phyloP scores from a whole-genome alignment of 2,797 vertebrate genomes.

The Carcharodon carcharias region DNA sequence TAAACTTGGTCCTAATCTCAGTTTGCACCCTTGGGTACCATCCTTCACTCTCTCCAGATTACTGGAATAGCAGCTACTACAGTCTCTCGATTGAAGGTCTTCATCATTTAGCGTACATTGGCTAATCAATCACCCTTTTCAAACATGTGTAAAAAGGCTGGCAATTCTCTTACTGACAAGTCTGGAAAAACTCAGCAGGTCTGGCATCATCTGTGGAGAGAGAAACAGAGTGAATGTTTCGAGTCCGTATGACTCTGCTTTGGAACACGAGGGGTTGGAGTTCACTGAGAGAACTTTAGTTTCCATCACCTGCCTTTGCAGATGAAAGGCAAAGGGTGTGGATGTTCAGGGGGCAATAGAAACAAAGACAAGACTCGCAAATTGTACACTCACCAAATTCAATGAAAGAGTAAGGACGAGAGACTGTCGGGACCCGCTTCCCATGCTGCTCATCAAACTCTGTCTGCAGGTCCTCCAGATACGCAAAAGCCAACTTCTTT shows the following conservation, averaged over 20 bases:
- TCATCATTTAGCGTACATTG: background rate
- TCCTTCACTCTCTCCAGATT: background rate
- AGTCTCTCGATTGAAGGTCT: background rate
- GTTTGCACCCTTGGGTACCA: background rate
- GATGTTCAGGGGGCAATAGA: background rate
- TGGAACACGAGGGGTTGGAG: no score
- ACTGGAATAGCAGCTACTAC: background rate
- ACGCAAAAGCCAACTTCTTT: slow-evolving; percentile 93
- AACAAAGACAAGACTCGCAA: background rate
- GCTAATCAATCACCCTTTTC: background rate
- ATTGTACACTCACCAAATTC: slow-evolving; percentile 78
- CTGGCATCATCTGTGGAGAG: no score
- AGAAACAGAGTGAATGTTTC: no score
- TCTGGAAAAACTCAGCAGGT: no score
- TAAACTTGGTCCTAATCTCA: background rate
- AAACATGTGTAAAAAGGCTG: background rate
- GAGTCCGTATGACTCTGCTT: no score
- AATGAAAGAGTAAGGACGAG: slow-evolving; percentile 94
- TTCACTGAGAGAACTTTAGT: background rate
- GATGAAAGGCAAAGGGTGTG: background rate
- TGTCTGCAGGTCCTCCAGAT: slow-evolving; percentile 87
- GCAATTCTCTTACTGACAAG: background rate
- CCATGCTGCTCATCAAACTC: slow-evolving; percentile 97
- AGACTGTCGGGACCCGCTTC: slow-evolving; percentile 88
- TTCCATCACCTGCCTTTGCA: background rate